Base-by-base conservation (phyloP, 2,888 invertebrate genomes). In the Teleogryllus oceanicus region DNA sequence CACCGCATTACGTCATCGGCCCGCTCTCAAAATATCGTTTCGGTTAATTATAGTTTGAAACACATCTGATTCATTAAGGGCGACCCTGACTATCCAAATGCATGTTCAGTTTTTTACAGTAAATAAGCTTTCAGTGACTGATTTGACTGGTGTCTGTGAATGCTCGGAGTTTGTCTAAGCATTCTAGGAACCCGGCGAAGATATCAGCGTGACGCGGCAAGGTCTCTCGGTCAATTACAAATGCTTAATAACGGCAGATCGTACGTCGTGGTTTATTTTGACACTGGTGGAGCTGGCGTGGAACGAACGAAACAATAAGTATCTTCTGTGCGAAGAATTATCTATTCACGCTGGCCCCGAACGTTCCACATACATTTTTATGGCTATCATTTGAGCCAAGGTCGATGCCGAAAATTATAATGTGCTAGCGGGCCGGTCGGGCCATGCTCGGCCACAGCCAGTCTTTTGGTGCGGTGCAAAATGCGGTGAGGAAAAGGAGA, bases 341-440 rank as follows among this genome's bases (percentile, higher is more conserved):
- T 62, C n/a, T 62, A n/a, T 37, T 37, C 37, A 37, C 37, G 37
- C 37, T 16, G 62, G n/a, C 13, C 62, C n/a, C 3, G 62, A 62
- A 18, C 62, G 62, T 62, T 62, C 62, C 62, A 62, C 62, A 62
- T 62, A 62, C 62, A 62, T 18, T 62, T 62, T 62, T 62, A 62
- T n/a, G 62, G n/a, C 62, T n/a, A 62, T 62, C 62, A 62, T 62
- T 62, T 62, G 62, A 62, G 62, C 62, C 62, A 62, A 62, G 62
- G 62, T 62, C 62, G 62, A n/a, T n/a, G 62, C 62, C 62, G 62
- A 62, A 62, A 62, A 62, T 62, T 62, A 62, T 62, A 62, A 62
- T 62, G 62, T n/a, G 62, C n/a, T 62, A 62, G 62, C 62, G 62
- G 62, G 16, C 62, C 62, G n/a, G 62, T n/a, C 13, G 62, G 62